A percentile compares a stretch with the other conserved stretches of the same genome.
phyloP scores from a whole-genome alignment of 2,888 invertebrate species.

The Chymomyza caudatula region DNA sequence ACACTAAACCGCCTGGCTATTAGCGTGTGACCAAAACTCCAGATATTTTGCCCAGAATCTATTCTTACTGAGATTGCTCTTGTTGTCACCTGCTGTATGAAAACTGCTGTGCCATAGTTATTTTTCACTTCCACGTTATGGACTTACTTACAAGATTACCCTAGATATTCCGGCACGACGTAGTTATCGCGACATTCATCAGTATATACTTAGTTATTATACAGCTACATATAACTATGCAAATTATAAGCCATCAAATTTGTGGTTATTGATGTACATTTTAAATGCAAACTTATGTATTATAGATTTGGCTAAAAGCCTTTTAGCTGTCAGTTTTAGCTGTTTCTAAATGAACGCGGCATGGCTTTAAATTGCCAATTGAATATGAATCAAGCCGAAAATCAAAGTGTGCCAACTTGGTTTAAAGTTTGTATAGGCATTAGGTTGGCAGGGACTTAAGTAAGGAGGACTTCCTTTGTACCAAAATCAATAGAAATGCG shows the following conservation, averaged over 20 bases:
- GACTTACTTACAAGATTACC: no score
- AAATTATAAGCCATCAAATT: not conserved
- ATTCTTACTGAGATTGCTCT: no score
- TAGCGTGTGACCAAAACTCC: no score
- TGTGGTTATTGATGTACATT: not conserved
- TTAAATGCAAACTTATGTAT: not conserved
- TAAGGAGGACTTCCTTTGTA: not conserved
- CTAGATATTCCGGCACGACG: no score
- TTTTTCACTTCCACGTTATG: no score
- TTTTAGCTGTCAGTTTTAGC: slow-evolving; percentile 24
- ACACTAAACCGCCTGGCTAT: no score
- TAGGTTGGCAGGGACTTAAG: not conserved
- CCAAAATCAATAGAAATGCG: not conserved
- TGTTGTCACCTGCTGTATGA: no score
- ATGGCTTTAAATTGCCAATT: slow-evolving; percentile 34
- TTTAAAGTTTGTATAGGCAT: not conserved
- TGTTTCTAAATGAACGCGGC: slow-evolving; percentile 50
- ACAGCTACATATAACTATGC: not conserved
- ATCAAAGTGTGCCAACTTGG: not conserved
- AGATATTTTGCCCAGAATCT: no score
- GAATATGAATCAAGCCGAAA: not conserved
- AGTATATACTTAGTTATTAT: no score
- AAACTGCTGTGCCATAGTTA: no score
- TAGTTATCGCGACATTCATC: no score
- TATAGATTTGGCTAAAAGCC: slow-evolving; percentile 41